These are phyloP conservation scores for Acromyrmex heyeri DNA, from an alignment of 1,140 invertebrate species.

Conservation along the genomic window DNA sequence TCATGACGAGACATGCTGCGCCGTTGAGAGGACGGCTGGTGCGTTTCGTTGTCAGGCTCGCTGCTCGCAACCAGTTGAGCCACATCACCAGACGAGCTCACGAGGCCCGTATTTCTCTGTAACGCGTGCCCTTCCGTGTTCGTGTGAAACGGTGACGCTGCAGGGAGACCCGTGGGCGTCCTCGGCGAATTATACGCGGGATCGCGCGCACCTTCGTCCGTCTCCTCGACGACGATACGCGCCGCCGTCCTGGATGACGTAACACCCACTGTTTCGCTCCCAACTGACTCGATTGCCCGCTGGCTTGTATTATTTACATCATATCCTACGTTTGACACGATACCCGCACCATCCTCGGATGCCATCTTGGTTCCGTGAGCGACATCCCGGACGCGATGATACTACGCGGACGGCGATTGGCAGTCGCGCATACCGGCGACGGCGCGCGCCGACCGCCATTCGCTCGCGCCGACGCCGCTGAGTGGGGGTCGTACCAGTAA, in stretches of 20 bases:
- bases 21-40: slow-evolving; percentile 49
- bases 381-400: slow-evolving; percentile 73
- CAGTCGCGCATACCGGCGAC: slow-evolving; percentile 62
- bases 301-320: slow-evolving; percentile 85
- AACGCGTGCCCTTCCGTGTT: slow-evolving; percentile 66
- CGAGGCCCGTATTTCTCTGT: slow-evolving; percentile 58
- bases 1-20: slow-evolving; percentile 75
- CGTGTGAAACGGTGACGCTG: slow-evolving; percentile 76
- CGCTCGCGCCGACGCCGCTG: slow-evolving; percentile 4
- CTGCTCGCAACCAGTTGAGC: slow-evolving; percentile 50
- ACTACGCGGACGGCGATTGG: slow-evolving; percentile 72
- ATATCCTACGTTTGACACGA: slow-evolving; percentile 84
- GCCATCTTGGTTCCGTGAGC: slow-evolving; percentile 86
- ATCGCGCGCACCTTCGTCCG: slow-evolving; percentile 52
- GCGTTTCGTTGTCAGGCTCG: slow-evolving; percentile 61
- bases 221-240: slow-evolving; percentile 61
- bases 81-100: slow-evolving; percentile 72
- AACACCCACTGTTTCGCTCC: slow-evolving; percentile 46
- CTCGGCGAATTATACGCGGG: slow-evolving; percentile 71
- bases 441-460: slow-evolving; percentile 58
- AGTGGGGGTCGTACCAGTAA: slow-evolving; percentile 66
- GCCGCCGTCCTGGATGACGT: slow-evolving; percentile 50
- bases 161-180: slow-evolving; percentile 82
- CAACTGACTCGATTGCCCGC: slow-evolving; percentile 65
- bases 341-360: slow-evolving; percentile 84